Conservation (phyloP, 2,113 vertebrate genomes). For the Elaphurus davidianus region DNA sequence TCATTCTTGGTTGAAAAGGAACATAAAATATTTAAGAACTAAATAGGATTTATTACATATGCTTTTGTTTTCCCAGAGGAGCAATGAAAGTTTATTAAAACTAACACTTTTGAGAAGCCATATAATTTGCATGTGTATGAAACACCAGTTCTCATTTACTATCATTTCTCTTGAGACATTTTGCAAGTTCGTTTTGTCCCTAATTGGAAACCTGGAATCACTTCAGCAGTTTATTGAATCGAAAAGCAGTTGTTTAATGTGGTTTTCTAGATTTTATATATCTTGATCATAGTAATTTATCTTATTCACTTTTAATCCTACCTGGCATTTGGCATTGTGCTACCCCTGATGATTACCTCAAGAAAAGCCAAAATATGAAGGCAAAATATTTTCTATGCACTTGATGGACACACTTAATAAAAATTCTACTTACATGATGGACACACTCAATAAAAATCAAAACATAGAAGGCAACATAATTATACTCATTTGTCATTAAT, state of each 20-base stretch:
- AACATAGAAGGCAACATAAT: not conserved
- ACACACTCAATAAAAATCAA: not conserved
- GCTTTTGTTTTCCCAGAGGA: conserved; percentile 29
- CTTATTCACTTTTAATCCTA: not conserved
- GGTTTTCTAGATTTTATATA: conserved; percentile 9
- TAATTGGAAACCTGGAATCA: not conserved
- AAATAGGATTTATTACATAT: not conserved
- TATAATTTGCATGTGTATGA: not conserved
- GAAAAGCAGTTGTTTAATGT: not conserved
- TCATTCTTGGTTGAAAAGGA: not conserved
- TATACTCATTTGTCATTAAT: not conserved
- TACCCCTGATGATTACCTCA: not conserved
- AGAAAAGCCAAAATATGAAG: not conserved
- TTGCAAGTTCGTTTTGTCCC: not conserved
- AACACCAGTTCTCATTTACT: not conserved
- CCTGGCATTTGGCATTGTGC: not conserved
- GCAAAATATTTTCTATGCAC: not conserved
- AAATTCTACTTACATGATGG: not conserved
- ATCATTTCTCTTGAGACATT: not conserved
- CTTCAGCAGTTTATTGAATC: not conserved
- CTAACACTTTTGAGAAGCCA: not conserved
- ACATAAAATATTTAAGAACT: not conserved
- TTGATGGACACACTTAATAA: not conserved
- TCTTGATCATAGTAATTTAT: not conserved
- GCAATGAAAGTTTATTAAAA: conserved; percentile 47